Percentiles rank a stretch among this genome's conserved stretches.
phyloP scores from a whole-genome alignment of 2,113 vertebrate genomes.

The Hydrolagus affinis region DNA sequence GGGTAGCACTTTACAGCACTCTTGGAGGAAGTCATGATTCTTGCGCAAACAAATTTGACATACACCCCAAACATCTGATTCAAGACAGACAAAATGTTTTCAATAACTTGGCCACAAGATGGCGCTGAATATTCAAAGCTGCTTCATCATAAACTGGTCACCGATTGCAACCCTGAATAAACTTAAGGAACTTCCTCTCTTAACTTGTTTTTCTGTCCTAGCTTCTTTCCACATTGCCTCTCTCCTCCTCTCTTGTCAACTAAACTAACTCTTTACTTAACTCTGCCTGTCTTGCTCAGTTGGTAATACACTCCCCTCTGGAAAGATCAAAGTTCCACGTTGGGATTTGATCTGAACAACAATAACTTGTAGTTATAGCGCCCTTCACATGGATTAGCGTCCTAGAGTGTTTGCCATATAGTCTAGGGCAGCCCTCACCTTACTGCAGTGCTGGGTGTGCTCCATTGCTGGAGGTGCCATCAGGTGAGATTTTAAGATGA shows the following conservation, averaged over 20 bases:
- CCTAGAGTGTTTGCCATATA: no score
- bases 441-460: no score
- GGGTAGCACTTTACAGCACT: neutral
- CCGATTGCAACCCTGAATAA: no score
- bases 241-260: neutral
- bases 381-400: no score
- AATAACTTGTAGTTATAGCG: no score
- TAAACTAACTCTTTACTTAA: neutral
- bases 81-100: neutral
- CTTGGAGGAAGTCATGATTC: neutral
- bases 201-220: neutral
- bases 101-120: slow-evolving; percentile 6
- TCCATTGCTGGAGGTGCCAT: no score
- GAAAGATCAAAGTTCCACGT: no score
- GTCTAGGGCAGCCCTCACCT: no score
- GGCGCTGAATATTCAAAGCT: neutral
- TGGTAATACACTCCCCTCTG: no score
- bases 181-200: neutral
- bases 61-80: neutral
- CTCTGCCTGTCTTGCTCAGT: no score
- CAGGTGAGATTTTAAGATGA: no score
- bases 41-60: neutral
- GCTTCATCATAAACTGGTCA: neutral
- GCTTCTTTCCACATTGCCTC: neutral
- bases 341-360: no score